Evolutionary conservation across 2,888 invertebrate species (phyloP).

Genomic region (Drosophila subsilvestris): DNA sequence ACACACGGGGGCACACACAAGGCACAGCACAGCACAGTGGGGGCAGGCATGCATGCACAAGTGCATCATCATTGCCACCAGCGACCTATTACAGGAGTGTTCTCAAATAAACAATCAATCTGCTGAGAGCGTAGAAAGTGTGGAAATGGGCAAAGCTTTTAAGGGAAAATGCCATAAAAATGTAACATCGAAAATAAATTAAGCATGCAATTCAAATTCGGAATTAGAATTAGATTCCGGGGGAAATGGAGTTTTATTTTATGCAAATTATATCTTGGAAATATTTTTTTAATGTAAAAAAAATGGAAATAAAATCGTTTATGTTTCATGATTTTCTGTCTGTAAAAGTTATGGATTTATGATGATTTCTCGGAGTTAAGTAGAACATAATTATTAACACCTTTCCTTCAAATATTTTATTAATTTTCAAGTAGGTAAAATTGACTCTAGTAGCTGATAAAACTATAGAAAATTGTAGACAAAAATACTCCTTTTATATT

Average conservation of each 20-base stretch:
- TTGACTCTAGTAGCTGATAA: too few relatives aligned
- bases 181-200: neutral
- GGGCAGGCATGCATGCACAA: constrained; percentile 2
- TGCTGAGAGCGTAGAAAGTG: constrained; percentile 16
- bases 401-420: neutral
- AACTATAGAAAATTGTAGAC: too few relatives aligned
- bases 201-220: too few relatives aligned
- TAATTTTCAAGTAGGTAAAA: too few relatives aligned
- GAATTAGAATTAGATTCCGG: neutral
- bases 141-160: neutral
- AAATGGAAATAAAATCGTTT: neutral
- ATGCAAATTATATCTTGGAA: neutral
- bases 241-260: neutral
- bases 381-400: neutral
- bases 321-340: neutral
- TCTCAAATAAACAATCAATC: constrained; percentile 43
- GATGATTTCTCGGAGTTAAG: neutral
- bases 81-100: constrained; percentile 43
- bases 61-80: constrained; percentile 40
- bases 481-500: too few relatives aligned
- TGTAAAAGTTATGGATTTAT: neutral
- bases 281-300: neutral
- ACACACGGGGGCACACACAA: constrained; percentile 54
- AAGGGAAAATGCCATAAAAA: constrained; percentile 1
- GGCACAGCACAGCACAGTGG: constrained; percentile 7